phyloP scores from a whole-genome alignment of 2,797 vertebrate genomes.

The Gallirallus australis region DNA sequence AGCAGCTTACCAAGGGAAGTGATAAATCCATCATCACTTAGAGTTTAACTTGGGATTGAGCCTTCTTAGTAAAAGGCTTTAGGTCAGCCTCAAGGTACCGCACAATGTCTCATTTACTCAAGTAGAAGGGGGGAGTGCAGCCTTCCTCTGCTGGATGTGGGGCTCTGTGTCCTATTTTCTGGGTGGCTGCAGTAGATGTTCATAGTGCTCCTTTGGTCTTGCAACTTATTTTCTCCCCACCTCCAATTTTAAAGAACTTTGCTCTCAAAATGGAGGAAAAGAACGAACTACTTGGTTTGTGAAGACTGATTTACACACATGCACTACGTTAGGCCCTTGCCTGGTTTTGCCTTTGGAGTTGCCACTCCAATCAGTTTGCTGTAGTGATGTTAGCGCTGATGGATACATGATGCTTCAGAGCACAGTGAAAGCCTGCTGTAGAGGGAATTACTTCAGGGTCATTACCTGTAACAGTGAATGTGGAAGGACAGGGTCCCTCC shows the following conservation, averaged over 20 bases:
- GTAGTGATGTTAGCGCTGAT: neutral
- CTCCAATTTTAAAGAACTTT: neutral
- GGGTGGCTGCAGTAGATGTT: neutral
- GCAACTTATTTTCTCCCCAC: neutral
- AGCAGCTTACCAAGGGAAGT: conserved; percentile 55
- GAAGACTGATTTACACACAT: neutral
- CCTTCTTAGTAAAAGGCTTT: neutral
- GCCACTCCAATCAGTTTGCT: neutral
- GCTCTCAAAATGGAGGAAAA: neutral
- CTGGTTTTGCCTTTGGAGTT: neutral
- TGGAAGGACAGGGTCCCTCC: neutral
- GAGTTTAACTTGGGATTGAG: neutral
- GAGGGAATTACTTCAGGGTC: neutral
- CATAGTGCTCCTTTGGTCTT: neutral
- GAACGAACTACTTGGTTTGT: neutral
- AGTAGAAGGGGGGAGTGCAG: neutral
- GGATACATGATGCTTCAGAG: neutral
- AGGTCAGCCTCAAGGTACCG: neutral
- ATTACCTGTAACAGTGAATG: neutral
- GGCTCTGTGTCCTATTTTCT: neutral
- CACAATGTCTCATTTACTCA: neutral
- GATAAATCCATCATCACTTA: conserved; percentile 58
- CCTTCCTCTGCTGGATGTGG: neutral
- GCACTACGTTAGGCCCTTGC: fast-evolving
- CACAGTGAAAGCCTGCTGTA: neutral